These are phyloP conservation scores for Zaprionus camerounensis DNA, from an alignment of 1,140 invertebrate genomes.

Conservation along the genomic window DNA sequence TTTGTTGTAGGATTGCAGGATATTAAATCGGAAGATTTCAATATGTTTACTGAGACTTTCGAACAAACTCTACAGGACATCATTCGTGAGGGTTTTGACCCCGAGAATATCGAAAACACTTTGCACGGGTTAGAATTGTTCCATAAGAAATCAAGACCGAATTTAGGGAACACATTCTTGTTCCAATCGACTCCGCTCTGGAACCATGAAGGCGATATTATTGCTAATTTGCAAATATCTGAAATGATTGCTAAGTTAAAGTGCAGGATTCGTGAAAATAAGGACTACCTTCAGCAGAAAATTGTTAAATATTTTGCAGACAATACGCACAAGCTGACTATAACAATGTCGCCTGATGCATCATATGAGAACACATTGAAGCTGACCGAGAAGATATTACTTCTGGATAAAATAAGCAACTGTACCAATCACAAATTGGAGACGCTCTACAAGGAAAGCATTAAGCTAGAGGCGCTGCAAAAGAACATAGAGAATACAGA, in stretches of 20 bases:
- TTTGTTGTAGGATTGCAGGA: slow-evolving; percentile 94
- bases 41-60: slow-evolving; percentile 89
- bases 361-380: slow-evolving; percentile 88
- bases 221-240: slow-evolving; percentile 85
- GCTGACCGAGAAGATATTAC: slow-evolving; percentile 88
- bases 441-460: slow-evolving; percentile 88
- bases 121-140: slow-evolving; percentile 94
- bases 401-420: slow-evolving; percentile 87
- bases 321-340: slow-evolving; percentile 91
- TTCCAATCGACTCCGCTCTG: slow-evolving; percentile 91
- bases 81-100: slow-evolving; percentile 90
- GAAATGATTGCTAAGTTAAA: slow-evolving; percentile 41
- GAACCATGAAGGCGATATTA: slow-evolving; percentile 94
- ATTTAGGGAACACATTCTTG: slow-evolving; percentile 93
- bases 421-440: slow-evolving; percentile 88
- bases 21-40: slow-evolving; percentile 89
- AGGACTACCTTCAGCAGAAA: slow-evolving; percentile 90
- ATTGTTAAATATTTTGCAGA: slow-evolving; percentile 92
- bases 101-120: slow-evolving; percentile 92
- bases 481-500: slow-evolving; percentile 89
- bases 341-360: slow-evolving; percentile 94
- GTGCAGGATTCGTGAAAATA: slow-evolving; percentile 88
- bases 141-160: slow-evolving; percentile 92
- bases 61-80: slow-evolving; percentile 89
- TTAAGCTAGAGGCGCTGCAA: slow-evolving; percentile 90